phyloP scores from a whole-genome alignment of 2,797 vertebrate species.

The Bradypus variegatus region DNA sequence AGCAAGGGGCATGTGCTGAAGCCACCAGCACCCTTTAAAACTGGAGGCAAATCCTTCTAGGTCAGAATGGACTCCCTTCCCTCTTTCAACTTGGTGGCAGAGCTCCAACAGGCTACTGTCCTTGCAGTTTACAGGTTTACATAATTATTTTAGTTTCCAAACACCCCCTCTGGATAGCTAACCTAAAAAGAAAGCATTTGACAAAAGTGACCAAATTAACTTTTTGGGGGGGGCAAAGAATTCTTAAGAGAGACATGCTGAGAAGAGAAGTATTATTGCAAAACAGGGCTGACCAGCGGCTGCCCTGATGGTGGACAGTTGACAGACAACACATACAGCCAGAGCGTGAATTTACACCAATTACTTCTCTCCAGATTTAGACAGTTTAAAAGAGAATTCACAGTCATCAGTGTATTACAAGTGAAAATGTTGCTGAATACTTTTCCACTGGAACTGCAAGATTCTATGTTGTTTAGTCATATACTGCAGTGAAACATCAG shows the following conservation, averaged over 20 bases:
- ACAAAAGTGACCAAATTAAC: neutral
- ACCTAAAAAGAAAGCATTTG: neutral
- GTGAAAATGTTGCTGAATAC: fast-evolving
- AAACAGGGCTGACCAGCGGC: neutral
- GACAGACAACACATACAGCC: fast-evolving
- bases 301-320: fast-evolving
- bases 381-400: fast-evolving
- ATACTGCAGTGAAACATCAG: fast-evolving
- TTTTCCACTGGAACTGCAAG: fast-evolving
- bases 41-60: neutral
- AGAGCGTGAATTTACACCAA: fast-evolving
- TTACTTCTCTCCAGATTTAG: neutral
- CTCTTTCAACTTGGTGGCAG: no score
- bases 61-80: neutral
- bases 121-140: neutral
- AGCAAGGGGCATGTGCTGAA: neutral
- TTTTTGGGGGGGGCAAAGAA: neutral
- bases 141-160: neutral
- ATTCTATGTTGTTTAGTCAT: fast-evolving
- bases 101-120: neutral
- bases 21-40: no score
- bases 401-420: neutral
- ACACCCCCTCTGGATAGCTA: neutral
- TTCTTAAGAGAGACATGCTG: neutral
- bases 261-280: neutral